Percentiles rank a stretch among this genome's conserved stretches.
Evolutionary conservation across 2,113 vertebrate species (phyloP).

Genomic region (Climacteris rufus): DNA sequence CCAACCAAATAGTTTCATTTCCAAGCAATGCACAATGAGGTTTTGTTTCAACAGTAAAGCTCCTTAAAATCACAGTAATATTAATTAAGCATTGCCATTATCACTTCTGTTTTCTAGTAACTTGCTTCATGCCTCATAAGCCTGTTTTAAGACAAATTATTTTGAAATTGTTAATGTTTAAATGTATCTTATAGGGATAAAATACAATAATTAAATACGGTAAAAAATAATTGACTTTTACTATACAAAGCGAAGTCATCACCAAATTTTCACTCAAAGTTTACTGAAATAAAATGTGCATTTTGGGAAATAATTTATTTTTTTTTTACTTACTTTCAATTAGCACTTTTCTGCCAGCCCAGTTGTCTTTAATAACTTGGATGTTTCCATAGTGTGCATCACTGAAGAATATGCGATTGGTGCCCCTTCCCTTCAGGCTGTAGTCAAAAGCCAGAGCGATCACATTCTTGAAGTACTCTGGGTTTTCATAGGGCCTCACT

Average conservation of each 20-base stretch:
- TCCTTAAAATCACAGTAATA: neutral
- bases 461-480: conserved; percentile 91
- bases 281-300: neutral
- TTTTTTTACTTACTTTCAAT: conserved; percentile 88
- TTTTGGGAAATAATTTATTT: neutral
- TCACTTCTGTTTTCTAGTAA: neutral
- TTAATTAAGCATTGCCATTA: neutral
- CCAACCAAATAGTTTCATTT: neutral
- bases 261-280: neutral
- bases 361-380: conserved; percentile 95
- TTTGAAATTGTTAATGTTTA: neutral
- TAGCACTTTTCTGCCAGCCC: conserved; percentile 85
- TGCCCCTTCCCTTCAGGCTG: conserved; percentile 78
- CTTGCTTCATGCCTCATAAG: accelerated
- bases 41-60: neutral
- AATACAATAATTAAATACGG: neutral
- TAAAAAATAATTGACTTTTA: neutral
- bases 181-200: neutral
- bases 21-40: neutral
- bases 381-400: conserved; percentile 97
- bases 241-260: neutral
- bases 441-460: conserved; percentile 94
- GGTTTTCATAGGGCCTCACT: conserved; percentile 90
- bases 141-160: neutral
- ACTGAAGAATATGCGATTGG: conserved; percentile 95